Evolutionary conservation across 1,140 invertebrate species (phyloP).

Genomic region (Wasmannia auropunctata): DNA sequence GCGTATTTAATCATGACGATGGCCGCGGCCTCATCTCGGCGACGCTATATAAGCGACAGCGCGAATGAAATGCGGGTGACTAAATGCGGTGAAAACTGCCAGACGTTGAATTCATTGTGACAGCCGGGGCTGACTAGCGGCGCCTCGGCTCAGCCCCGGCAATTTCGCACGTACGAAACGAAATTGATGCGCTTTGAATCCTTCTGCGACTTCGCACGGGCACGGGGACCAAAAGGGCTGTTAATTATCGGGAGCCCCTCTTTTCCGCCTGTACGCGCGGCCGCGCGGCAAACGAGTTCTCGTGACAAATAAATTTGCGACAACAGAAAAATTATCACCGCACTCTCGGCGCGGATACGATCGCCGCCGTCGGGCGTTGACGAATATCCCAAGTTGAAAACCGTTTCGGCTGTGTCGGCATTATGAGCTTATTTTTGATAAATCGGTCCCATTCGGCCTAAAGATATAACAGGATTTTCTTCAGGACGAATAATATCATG

Average conservation of each 20-base stretch:
- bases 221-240: conserved; percentile 49
- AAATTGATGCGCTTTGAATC: conserved; percentile 72
- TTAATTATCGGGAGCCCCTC: conserved; percentile 61
- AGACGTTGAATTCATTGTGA: conserved; percentile 66
- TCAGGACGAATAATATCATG: neutral
- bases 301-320: conserved; percentile 48
- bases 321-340: conserved; percentile 58
- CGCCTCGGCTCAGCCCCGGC: conserved; percentile 20
- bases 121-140: conserved; percentile 43
- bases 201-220: conserved; percentile 50
- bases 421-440: conserved; percentile 12
- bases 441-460: neutral
- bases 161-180: conserved; percentile 61
- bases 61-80: conserved; percentile 50
- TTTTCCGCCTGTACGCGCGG: conserved; percentile 5
- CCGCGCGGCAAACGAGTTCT: conserved; percentile 31
- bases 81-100: conserved; percentile 66
- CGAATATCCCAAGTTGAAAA: conserved; percentile 26
- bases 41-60: conserved; percentile 47
- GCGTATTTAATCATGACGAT: conserved; percentile 25
- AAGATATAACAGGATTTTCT: neutral
- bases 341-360: conserved; percentile 6
- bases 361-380: conserved; percentile 26
- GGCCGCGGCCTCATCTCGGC: conserved; percentile 29
- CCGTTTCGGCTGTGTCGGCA: neutral